These are phyloP conservation scores for Acronicta alni DNA, from an alignment of 2,888 invertebrate genomes.

Conservation along the genomic window DNA sequence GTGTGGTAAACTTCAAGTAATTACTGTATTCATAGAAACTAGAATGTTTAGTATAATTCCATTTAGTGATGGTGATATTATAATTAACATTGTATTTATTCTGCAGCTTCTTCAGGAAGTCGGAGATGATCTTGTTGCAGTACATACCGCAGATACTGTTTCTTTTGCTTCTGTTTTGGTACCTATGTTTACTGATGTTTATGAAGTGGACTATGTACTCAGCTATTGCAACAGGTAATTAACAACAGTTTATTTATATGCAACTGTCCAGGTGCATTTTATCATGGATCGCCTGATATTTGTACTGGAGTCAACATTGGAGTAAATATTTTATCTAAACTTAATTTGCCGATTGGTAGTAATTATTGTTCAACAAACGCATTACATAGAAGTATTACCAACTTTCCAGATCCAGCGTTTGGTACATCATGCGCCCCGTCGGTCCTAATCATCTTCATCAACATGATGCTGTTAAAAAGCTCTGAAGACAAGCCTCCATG, in stretches of 20 bases:
- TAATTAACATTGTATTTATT: conserved; percentile 38
- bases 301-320: too few species aligned
- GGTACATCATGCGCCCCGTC: conserved; percentile 92
- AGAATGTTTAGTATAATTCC: conserved; percentile 65
- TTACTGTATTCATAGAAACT: conserved; percentile 88
- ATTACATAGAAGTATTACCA: neutral
- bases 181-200: conserved; percentile 91
- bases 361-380: too few species aligned
- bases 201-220: conserved; percentile 92
- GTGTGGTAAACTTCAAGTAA: conserved; percentile 90
- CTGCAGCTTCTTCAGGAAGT: conserved; percentile 85
- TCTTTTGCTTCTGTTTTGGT: conserved; percentile 91
- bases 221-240: conserved; percentile 75
- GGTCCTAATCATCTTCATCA: conserved; percentile 94
- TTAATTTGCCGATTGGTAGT: too few species aligned
- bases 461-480: conserved; percentile 92
- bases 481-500: conserved; percentile 82
- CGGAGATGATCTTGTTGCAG: conserved; percentile 88
- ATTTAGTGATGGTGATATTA: conserved; percentile 25
- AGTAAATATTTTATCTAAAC: too few species aligned
- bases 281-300: too few species aligned
- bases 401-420: conserved; percentile 75
- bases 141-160: conserved; percentile 93
- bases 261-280: too few species aligned
- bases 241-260: neutral